Percentiles rank a stretch among this genome's conserved stretches.
Evolutionary conservation across 2,888 invertebrate genomes (phyloP).

Genomic region (Rhopalosiphum nymphaeae): DNA sequence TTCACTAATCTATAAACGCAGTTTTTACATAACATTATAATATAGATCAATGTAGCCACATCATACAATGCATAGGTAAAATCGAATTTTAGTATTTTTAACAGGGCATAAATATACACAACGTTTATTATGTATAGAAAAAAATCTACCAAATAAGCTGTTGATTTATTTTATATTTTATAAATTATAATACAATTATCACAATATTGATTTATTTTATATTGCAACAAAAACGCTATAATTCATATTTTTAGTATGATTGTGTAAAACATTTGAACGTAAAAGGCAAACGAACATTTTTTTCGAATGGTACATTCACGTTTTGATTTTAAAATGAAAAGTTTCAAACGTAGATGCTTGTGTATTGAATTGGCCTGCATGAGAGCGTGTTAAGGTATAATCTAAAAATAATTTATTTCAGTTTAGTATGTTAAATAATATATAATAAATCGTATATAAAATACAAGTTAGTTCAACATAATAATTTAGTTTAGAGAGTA

Average conservation of each 20-base stretch:
- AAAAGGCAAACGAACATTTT: background rate
- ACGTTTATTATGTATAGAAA: background rate
- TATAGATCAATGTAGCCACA: background rate
- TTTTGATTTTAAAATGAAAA: background rate
- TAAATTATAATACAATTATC: background rate
- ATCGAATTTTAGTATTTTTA: background rate
- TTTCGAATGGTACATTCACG: background rate
- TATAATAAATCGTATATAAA: background rate
- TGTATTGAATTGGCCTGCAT: background rate
- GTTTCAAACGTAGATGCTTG: background rate
- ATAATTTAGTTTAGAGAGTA: background rate
- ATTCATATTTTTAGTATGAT: background rate
- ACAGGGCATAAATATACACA: background rate
- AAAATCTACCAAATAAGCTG: background rate
- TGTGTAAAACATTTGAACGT: background rate
- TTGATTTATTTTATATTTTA: slow-evolving; percentile 2
- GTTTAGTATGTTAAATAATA: background rate
- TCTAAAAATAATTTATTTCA: slow-evolving; percentile 4
- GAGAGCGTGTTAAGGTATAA: background rate
- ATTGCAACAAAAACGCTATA: background rate
- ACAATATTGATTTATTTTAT: background rate
- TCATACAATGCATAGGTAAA: background rate
- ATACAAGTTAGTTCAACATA: background rate
- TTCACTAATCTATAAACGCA: background rate
- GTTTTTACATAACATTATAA: background rate